phyloP scores from a whole-genome alignment of 2,113 vertebrate species.

The Xyrauchen texanus region DNA sequence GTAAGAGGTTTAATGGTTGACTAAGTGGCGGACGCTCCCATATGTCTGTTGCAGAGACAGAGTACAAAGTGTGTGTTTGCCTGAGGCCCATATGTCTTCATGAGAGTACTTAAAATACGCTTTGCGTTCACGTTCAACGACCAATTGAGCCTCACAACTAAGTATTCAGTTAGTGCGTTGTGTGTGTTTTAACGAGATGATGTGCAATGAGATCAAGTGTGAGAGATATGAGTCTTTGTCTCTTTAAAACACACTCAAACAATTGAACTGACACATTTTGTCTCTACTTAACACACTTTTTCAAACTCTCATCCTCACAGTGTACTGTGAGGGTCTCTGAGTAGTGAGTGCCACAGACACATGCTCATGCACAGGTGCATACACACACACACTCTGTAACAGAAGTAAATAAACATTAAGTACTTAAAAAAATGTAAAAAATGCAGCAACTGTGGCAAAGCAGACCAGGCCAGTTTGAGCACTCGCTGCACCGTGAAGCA shows the following conservation, averaged over 20 bases:
- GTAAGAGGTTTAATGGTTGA: slow-evolving; percentile 41
- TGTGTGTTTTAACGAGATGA: background rate
- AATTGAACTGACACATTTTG: background rate
- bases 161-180: background rate
- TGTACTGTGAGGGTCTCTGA: background rate
- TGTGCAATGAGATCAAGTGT: background rate
- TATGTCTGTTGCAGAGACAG: slow-evolving; percentile 11
- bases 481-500: slow-evolving; percentile 16
- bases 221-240: background rate
- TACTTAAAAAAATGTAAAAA: slow-evolving; percentile 4
- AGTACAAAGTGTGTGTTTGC: slow-evolving; percentile 8
- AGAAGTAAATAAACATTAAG: slow-evolving; percentile 29
- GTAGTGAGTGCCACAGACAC: slow-evolving; percentile 22
- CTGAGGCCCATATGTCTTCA: slow-evolving; percentile 33
- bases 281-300: background rate
- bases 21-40: slow-evolving; percentile 37
- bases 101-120: slow-evolving; percentile 31
- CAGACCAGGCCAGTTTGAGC: slow-evolving; percentile 27
- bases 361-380: slow-evolving; percentile 15
- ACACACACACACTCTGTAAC: slow-evolving; percentile 29
- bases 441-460: slow-evolving; percentile 32
- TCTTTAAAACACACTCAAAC: background rate
- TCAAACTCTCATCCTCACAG: background rate
- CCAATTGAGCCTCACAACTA: background rate
- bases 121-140: slow-evolving; percentile 19